Percentiles rank a stretch among this genome's conserved stretches.
Evolutionary conservation across 1,140 invertebrate genomes (phyloP).

Genomic region (Spodoptera litura): DNA sequence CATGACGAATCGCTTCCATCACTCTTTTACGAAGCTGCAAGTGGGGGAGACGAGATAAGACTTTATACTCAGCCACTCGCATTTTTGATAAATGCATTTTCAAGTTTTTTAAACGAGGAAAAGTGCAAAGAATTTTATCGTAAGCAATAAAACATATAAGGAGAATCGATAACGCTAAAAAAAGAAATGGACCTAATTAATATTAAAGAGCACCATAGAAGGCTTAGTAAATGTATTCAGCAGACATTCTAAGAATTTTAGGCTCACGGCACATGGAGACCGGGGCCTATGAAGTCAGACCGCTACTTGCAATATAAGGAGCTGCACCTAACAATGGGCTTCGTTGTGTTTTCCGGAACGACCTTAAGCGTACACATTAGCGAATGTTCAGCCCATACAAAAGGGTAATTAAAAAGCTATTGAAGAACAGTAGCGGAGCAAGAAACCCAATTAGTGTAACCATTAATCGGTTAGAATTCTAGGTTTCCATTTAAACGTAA

Average conservation of each 20-base stretch:
- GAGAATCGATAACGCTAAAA: slow-evolving; percentile 20
- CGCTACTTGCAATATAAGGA: slow-evolving; percentile 80
- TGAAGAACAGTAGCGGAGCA: slow-evolving; percentile 57
- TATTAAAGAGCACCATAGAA: slow-evolving; percentile 65
- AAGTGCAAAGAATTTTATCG: slow-evolving; percentile 41
- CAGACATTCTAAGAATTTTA: slow-evolving; percentile 79
- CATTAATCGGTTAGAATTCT: slow-evolving; percentile 49
- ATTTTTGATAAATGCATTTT: slow-evolving; percentile 58
- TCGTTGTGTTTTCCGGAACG: slow-evolving; percentile 72
- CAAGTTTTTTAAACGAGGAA: slow-evolving; percentile 40
- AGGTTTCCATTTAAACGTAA: not conserved
- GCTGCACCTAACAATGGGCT: slow-evolving; percentile 71
- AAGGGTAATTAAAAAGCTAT: slow-evolving; percentile 79
- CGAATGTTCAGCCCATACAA: slow-evolving; percentile 75
- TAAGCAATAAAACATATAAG: slow-evolving; percentile 9
- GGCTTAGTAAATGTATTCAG: slow-evolving; percentile 70
- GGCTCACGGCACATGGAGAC: slow-evolving; percentile 58
- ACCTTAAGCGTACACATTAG: slow-evolving; percentile 72
- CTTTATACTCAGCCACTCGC: slow-evolving; percentile 58
- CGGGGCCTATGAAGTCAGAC: slow-evolving; percentile 71
- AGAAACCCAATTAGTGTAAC: slow-evolving; percentile 60
- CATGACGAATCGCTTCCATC: slow-evolving; percentile 74
- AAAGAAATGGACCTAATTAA: slow-evolving; percentile 55
- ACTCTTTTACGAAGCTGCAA: slow-evolving; percentile 59
- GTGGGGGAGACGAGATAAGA: slow-evolving; percentile 61